Percentiles rank a stretch among this genome's conserved stretches.
These are phyloP conservation scores for Nycticorax nycticorax DNA, from an alignment of 2,113 vertebrate species.

Conservation along the genomic window DNA sequence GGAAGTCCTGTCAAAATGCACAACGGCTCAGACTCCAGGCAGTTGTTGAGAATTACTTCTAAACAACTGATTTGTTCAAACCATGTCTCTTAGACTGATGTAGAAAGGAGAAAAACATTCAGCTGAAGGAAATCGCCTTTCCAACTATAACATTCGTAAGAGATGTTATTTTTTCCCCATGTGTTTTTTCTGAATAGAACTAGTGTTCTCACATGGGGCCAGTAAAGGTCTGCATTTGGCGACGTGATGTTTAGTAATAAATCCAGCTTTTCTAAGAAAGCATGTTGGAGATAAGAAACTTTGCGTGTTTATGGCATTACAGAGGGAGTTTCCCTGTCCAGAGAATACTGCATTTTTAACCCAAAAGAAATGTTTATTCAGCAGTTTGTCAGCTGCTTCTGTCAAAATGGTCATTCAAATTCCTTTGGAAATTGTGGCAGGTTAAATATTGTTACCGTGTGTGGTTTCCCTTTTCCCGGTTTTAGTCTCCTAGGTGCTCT, in stretches of 20 bases:
- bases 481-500: not conserved
- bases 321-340: not conserved
- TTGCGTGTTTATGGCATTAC: not conserved
- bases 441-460: not conserved
- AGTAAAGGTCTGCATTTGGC: not conserved
- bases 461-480: not conserved
- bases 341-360: not conserved
- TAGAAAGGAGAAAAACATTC: conserved; percentile 22
- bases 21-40: not conserved
- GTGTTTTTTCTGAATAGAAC: conserved; percentile 37
- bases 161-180: not conserved
- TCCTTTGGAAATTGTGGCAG: not conserved
- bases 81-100: not conserved
- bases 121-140: conserved; percentile 60
- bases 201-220: conserved; percentile 8
- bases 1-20: not conserved
- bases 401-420: not conserved
- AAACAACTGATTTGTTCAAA: conserved; percentile 24
- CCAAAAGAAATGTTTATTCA: not conserved
- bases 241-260: not conserved
- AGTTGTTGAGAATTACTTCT: not conserved
- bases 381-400: not conserved
- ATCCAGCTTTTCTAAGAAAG: not conserved
- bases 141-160: conserved; percentile 31
- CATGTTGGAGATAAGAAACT: not conserved